Base-by-base conservation (phyloP, 2,888 invertebrate genomes). In the Drosophila atripex region DNA sequence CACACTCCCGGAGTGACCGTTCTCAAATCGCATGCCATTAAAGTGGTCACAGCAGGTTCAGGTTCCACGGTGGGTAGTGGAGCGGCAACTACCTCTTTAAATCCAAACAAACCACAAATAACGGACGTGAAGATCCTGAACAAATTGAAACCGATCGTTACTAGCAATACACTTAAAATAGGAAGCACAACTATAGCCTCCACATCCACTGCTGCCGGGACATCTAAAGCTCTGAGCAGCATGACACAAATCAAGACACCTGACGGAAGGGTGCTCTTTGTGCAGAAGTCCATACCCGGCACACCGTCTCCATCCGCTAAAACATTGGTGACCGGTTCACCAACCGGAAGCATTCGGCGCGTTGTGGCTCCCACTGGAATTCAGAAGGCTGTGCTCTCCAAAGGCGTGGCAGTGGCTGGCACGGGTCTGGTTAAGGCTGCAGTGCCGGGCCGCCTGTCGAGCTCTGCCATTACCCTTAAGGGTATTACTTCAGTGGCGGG, bases 261-360 rank as follows among this genome's bases (percentile, higher is more conserved):
- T 1, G 92, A 92, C 59, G 93, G 93, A 39, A 92, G 93, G 71
- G 86, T 93, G 50, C 78, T 93, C 18, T 89, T 92, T 39, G 80
- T 93, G 16, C 93, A 93, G 57, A 90, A 90, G 35, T 74, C 87
- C 0, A 6, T 63, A 14, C 30, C 83, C 5, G 46, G 28, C 1
- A 45, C 57, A 7, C 49, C 64, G 47, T 14, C n/a, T 60, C 1
- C 16, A 55, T 14, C 38, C 68, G 61, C 6, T 21, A 54, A 21
- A 14, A n/a, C 77, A 86, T 90, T 92, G 25, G 68, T 75, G 30
- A 39, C 80, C 9, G 39, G 32, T 7, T 12, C 52, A 30, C 8
- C 61, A 12, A 39, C 50, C 9, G 39, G 66, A 28, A 28, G 60
- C 6, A 49, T 70, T 14, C 70, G 71, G 51, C 53, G 61, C 61